Evolutionary conservation across 2,888 invertebrate genomes (phyloP).

Genomic region (Rhagonycha lutea): DNA sequence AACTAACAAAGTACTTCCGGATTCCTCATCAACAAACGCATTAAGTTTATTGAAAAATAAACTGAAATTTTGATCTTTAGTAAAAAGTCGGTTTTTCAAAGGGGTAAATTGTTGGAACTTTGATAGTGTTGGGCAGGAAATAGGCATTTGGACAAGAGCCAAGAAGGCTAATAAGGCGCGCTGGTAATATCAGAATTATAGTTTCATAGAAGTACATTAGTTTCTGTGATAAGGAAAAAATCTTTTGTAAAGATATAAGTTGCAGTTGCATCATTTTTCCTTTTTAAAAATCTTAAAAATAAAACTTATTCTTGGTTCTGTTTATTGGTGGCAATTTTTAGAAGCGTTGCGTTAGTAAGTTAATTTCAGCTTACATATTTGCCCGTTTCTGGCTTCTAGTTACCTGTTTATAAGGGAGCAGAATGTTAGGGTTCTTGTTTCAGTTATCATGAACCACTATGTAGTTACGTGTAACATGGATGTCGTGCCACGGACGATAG

Average conservation of each 20-base stretch:
- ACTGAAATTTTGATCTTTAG: neutral
- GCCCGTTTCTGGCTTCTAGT: neutral
- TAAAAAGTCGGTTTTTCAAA: neutral
- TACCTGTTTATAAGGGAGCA: conserved; percentile 26
- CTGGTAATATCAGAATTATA: neutral
- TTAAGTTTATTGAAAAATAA: too few species aligned
- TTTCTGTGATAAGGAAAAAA: neutral
- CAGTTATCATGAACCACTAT: conserved; percentile 13
- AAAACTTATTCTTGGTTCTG: too few species aligned
- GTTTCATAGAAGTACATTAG: neutral
- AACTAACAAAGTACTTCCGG: neutral
- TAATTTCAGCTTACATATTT: neutral
- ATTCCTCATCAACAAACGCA: neutral
- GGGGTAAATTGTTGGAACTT: neutral
- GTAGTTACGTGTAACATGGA: conserved; percentile 30
- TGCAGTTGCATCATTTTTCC: neutral
- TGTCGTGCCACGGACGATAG: conserved; percentile 25
- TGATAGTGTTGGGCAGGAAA: neutral
- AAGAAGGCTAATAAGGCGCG: neutral
- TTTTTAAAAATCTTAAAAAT: too few species aligned
- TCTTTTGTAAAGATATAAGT: neutral
- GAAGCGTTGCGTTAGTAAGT: neutral
- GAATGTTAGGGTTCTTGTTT: conserved; percentile 17
- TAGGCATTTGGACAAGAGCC: neutral
- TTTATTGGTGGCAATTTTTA: too few species aligned